Evolutionary conservation across 53 echinoderm and acorn worm genomes (phyloP).

Genomic region (Mesocentrotus franciscanus): DNA sequence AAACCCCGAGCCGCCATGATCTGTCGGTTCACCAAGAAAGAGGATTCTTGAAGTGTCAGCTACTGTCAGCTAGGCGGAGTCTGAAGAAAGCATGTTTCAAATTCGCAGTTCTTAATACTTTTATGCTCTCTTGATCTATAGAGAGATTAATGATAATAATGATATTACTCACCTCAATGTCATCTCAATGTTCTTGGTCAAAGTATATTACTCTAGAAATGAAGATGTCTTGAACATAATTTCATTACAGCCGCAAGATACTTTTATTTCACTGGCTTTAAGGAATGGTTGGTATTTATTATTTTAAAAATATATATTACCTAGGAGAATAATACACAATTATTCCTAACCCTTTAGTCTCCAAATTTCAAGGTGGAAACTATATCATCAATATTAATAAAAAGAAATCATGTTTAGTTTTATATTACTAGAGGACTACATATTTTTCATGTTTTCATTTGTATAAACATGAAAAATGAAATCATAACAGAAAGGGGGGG

Average conservation of each 20-base stretch:
- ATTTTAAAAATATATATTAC: background rate
- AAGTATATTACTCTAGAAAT: background rate
- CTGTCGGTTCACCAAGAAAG: background rate
- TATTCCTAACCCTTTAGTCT: background rate
- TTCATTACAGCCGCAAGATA: background rate
- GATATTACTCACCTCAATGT: background rate
- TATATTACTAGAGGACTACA: too few species aligned
- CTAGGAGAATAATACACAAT: too few species aligned
- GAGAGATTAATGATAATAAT: background rate
- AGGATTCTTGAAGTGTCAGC: background rate
- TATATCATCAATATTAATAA: background rate
- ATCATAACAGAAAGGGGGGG: too few species aligned
- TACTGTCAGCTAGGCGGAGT: background rate
- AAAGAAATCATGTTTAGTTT: background rate
- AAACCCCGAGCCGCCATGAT: conserved; percentile 37
- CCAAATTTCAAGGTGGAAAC: background rate
- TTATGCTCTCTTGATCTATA: background rate
- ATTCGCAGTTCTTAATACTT: background rate
- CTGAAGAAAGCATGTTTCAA: conserved; percentile 13
- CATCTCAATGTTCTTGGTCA: background rate
- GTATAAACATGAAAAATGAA: too few species aligned
- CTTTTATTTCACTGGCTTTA: background rate
- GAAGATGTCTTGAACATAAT: background rate
- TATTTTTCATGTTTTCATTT: too few species aligned
- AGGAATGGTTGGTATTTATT: background rate